A percentile compares a stretch with the other conserved stretches of the same genome.
These are phyloP conservation scores for Diachasmimorpha longicaudata DNA, from an alignment of 1,140 invertebrate species.

Conservation along the genomic window DNA sequence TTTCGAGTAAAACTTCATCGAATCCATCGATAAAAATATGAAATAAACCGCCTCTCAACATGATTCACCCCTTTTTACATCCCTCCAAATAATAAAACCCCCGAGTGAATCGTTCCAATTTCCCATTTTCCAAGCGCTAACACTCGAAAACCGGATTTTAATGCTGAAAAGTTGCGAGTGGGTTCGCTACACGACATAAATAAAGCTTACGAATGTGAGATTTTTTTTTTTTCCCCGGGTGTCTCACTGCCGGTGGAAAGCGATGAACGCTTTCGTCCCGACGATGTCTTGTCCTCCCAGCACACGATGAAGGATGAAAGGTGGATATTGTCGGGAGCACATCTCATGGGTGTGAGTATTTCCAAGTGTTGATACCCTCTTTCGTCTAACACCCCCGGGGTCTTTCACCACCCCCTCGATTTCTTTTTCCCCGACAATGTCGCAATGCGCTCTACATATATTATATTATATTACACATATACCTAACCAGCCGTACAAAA, in stretches of 20 bases:
- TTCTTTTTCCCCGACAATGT: not conserved
- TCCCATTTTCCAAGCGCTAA: not conserved
- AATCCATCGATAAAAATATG: too few species aligned
- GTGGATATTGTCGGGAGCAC: slow-evolving; percentile 10
- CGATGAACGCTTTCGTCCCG: not conserved
- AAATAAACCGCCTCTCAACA: too few species aligned
- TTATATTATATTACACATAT: slow-evolving; percentile 2
- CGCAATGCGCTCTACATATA: slow-evolving; percentile 11
- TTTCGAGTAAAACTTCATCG: too few species aligned
- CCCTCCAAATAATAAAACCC: not conserved
- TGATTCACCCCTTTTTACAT: too few species aligned
- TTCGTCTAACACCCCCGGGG: not conserved
- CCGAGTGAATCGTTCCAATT: not conserved
- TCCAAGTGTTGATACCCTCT: slow-evolving; percentile 33
- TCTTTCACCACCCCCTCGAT: not conserved
- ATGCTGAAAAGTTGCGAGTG: not conserved
- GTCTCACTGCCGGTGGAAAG: not conserved
- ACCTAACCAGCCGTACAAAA: not conserved
- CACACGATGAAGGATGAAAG: slow-evolving; percentile 8
- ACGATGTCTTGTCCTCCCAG: not conserved
- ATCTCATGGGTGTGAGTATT: slow-evolving; percentile 19
- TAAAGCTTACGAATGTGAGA: not conserved
- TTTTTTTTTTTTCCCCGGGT: not conserved
- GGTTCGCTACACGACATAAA: not conserved
- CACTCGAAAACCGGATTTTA: not conserved